These are phyloP conservation scores for Cheirogaleus major DNA, from an alignment of 2,797 vertebrate genomes.

Conservation along the genomic window DNA sequence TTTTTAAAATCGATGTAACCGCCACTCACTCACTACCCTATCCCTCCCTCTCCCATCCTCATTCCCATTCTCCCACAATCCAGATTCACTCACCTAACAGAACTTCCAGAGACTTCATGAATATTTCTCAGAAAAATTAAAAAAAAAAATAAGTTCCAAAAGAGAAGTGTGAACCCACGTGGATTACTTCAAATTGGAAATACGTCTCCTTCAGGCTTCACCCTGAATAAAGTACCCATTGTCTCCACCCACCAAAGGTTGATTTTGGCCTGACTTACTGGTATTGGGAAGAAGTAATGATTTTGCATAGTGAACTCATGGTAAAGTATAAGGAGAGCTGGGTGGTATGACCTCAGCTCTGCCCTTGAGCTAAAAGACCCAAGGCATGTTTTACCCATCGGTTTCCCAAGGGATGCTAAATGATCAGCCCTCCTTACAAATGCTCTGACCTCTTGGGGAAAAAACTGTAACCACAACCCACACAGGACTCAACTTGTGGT, in stretches of 20 bases:
- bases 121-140: not conserved
- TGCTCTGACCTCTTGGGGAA: not conserved
- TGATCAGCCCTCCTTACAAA: not conserved
- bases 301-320: slow-evolving; percentile 1
- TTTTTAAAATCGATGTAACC: slow-evolving; percentile 1
- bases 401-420: not conserved
- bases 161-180: not conserved
- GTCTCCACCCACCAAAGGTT: slow-evolving; percentile 33
- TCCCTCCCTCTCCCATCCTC: not conserved
- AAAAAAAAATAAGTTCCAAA: not conserved
- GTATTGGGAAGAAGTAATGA: not conserved
- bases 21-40: not conserved
- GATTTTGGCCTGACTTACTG: slow-evolving; percentile 34
- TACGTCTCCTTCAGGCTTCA: not conserved
- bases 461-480: not conserved
- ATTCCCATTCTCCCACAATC: not conserved
- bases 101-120: not conserved
- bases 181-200: not conserved
- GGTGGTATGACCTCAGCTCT: not conserved
- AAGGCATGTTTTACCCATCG: not conserved
- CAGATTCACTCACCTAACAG: not conserved
- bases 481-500: not conserved
- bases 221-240: not conserved
- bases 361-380: not conserved
- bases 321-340: slow-evolving; percentile 13